These are phyloP conservation scores for Anthophora plumipes DNA, from an alignment of 2,888 invertebrate genomes.

Conservation along the genomic window DNA sequence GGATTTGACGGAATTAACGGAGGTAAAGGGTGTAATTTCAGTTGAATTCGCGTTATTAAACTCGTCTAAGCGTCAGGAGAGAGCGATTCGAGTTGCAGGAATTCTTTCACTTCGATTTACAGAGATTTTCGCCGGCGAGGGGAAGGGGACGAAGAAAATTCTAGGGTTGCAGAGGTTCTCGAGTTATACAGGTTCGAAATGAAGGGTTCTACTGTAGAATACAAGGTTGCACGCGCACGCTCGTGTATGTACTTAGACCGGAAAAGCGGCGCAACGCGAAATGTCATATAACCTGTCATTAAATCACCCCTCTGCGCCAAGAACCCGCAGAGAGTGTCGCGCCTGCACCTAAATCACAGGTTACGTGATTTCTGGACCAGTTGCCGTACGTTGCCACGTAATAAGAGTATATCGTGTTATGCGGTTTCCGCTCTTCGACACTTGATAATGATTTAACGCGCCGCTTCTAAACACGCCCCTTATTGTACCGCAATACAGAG, in stretches of 20 bases:
- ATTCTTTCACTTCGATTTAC: too few species aligned
- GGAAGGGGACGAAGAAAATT: too few species aligned
- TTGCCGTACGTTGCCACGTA: constrained; percentile 65
- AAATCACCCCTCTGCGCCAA: constrained; percentile 74
- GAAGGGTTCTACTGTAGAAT: too few species aligned
- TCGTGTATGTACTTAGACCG: not conserved
- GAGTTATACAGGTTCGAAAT: too few species aligned
- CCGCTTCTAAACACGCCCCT: not conserved
- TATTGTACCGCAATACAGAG: not conserved
- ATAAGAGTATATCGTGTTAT: constrained; percentile 52
- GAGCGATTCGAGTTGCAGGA: too few species aligned
- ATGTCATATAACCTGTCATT: constrained; percentile 82
- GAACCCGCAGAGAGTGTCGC: constrained; percentile 48
- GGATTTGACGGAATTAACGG: too few species aligned
- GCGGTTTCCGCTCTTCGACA: constrained; percentile 35
- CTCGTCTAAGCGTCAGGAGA: too few species aligned
- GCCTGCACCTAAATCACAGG: constrained; percentile 76
- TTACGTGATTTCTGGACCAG: constrained; percentile 66
- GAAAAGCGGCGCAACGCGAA: constrained; percentile 72
- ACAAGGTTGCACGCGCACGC: constrained; percentile 30
- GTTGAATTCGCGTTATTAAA: too few species aligned
- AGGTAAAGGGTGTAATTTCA: too few species aligned
- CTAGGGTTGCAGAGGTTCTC: too few species aligned
- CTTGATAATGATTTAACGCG: constrained; percentile 32
- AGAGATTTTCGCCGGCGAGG: too few species aligned